Base-by-base conservation (phyloP, 2,888 invertebrate genomes). In the Branchinecta sandiegonensis region DNA sequence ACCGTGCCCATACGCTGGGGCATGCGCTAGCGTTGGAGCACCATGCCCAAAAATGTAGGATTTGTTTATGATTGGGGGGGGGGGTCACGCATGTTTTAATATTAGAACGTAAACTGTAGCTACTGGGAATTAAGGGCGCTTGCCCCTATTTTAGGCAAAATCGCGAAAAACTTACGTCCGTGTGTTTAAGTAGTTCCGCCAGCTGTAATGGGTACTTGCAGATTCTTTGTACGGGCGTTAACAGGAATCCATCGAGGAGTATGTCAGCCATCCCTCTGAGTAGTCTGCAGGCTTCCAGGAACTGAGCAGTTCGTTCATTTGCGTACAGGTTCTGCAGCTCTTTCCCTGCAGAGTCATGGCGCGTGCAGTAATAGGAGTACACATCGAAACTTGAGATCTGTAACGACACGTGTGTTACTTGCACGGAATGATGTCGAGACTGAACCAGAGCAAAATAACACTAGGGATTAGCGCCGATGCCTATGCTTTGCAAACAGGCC, bases 171-270 rank as follows among this genome's bases (percentile, higher is more conserved):
- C 71, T 69, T 71, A 77, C 76, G 76, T 82, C 82, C 4, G 87
- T 87, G 75, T 87, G 86, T 75, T 91, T 91, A 67, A 90, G 82
- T 70, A 92, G 81, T 78, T 92, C 90, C 46, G 86, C 86, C 73
- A 92, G 79, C 76, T 91, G 91, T 67, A 92, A 81, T 12, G 90
- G 91, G 78, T 92, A 92, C 76, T 91, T 89, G 79, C 91, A 92
- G 74, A 92, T 90, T 77, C 90, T 84, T 78, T 92, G 91, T 68
- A 92, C 88, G 0, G 91, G 91, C 12, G 90, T 89, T 67, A 92
- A 79, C 66, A 92, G 80, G 79, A 91, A 91, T 47, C 90, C 90
- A 74, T 91, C 90, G 65, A 92, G 79, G 12, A 90, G 88, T 65
- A 92, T 85, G 76, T 90, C 89, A 68, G 89, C 88, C 75, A 92